Evolutionary conservation across 64 coral and sea anemone genomes (phyloP).

Genomic region (Stichodactyla mertensii): DNA sequence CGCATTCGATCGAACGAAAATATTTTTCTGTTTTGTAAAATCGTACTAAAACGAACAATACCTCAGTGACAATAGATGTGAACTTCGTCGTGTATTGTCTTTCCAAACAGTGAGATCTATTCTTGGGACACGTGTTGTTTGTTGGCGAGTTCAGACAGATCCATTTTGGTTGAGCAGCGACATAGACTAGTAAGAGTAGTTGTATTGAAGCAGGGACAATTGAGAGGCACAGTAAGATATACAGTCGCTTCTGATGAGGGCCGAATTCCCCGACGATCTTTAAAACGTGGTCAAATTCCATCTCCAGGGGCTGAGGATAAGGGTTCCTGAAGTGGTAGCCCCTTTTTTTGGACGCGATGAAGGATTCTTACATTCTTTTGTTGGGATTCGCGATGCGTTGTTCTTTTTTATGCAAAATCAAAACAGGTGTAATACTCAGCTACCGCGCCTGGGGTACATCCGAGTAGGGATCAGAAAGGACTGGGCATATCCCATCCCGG

Average conservation of each 20-base stretch:
- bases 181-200: conserved; percentile 86
- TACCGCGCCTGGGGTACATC: not conserved
- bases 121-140: conserved; percentile 66
- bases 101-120: conserved; percentile 49
- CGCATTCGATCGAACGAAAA: too few relatives aligned
- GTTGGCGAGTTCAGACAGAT: conserved; percentile 54
- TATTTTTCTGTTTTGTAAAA: too few relatives aligned
- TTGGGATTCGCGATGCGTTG: conserved; percentile 8
- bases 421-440: conserved; percentile 13
- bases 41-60: not conserved
- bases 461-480: not conserved
- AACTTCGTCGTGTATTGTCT: conserved; percentile 65
- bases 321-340: not conserved
- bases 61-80: conserved; percentile 85
- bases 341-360: not conserved
- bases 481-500: not conserved
- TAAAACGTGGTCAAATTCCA: conserved; percentile 99
- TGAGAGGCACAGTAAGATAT: conserved; percentile 70
- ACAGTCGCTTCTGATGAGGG: conserved; percentile 81
- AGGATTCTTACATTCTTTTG: not conserved
- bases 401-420: not conserved
- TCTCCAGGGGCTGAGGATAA: not conserved
- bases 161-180: conserved; percentile 70
- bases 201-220: conserved; percentile 93
- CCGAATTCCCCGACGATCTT: conserved; percentile 96